Conservation (phyloP, 2,797 vertebrate species). For the Pseudomugil tenellus region DNA sequence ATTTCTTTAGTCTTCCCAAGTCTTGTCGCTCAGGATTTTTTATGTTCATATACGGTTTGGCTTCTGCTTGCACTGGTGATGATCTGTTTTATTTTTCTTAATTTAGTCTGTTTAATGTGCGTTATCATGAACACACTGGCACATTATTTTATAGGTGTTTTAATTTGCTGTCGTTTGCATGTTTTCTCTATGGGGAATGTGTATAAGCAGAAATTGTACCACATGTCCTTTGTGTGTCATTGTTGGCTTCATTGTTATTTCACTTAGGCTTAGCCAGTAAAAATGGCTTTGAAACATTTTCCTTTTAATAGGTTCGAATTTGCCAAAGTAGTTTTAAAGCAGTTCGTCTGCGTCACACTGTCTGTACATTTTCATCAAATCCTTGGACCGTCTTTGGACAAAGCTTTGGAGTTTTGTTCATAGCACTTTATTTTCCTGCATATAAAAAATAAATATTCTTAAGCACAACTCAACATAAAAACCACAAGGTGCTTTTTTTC, state of each 20-base stretch:
- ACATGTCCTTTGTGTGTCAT: constrained; percentile 4
- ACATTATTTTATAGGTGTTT: constrained; percentile 33
- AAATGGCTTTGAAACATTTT: not conserved
- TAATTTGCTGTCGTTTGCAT: constrained; percentile 37
- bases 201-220: constrained; percentile 1
- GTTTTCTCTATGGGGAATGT: constrained; percentile 19
- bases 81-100: constrained; percentile 19
- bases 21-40: constrained; percentile 32
- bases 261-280: not conserved
- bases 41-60: constrained; percentile 38
- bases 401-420: not conserved
- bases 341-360: not conserved
- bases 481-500: not conserved
- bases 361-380: not conserved
- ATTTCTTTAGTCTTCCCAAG: constrained; percentile 48
- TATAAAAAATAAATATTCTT: not conserved
- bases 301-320: not conserved
- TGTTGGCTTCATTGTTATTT: constrained; percentile 4
- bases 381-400: not conserved
- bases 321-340: not conserved
- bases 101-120: constrained; percentile 8
- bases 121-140: constrained; percentile 25
- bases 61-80: constrained; percentile 45
- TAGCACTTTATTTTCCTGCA: not conserved
- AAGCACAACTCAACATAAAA: not conserved